A percentile compares a stretch with the other conserved stretches of the same genome.
phyloP scores from a whole-genome alignment of 2,113 vertebrate genomes.

The Hippoglossus stenolepis region DNA sequence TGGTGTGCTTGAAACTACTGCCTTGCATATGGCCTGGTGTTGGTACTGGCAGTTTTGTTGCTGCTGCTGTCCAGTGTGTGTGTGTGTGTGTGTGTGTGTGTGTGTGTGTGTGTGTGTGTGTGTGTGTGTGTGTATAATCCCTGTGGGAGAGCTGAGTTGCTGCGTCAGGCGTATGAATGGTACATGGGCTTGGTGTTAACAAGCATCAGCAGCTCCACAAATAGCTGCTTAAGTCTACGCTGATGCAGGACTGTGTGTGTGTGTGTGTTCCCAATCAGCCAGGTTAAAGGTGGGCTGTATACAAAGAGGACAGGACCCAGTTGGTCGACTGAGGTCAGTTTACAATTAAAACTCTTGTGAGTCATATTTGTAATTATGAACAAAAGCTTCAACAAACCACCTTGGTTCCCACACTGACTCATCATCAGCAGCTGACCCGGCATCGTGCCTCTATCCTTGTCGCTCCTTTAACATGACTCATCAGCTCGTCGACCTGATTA shows the following conservation, averaged over 20 bases:
- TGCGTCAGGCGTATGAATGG: constrained; percentile 66
- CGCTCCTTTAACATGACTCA: constrained; percentile 44
- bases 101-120: constrained; percentile 30
- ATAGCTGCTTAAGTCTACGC: constrained; percentile 63
- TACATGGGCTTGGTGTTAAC: constrained; percentile 33
- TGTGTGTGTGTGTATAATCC: constrained; percentile 47
- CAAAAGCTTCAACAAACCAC: no score
- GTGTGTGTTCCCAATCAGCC: constrained; percentile 18
- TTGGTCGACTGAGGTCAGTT: neutral
- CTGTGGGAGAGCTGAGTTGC: constrained; percentile 64
- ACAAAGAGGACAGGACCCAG: constrained; percentile 1
- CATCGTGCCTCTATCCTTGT: neutral
- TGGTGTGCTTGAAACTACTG: neutral
- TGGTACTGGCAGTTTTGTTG: neutral
- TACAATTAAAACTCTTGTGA: neutral
- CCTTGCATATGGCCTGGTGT: constrained; percentile 1
- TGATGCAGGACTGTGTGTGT: constrained; percentile 42
- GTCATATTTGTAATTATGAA: no score
- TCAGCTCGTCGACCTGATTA: constrained; percentile 28
- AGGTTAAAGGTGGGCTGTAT: neutral
- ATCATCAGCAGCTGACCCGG: neutral
- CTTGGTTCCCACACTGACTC: neutral
- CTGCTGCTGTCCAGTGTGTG: neutral
- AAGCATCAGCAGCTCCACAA: constrained; percentile 55
- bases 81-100: neutral